Evolutionary conservation across 2,888 invertebrate genomes (phyloP).

Genomic region (Thecophora atra): DNA sequence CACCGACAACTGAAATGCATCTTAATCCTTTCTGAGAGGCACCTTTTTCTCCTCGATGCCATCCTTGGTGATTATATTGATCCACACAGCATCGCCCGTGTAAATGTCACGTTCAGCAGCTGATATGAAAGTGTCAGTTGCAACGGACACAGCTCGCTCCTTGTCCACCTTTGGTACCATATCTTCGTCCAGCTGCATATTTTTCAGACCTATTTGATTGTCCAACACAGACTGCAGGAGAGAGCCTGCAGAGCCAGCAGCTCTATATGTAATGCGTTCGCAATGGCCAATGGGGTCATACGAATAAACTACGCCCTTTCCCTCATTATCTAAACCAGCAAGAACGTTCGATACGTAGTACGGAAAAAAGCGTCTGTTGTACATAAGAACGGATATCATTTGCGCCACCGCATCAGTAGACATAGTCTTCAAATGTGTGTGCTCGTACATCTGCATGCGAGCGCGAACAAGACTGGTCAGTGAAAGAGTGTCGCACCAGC

Average conservation of each 20-base stretch:
- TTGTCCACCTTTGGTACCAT: constrained; percentile 71
- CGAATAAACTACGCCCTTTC: constrained; percentile 93
- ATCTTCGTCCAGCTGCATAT: constrained; percentile 72
- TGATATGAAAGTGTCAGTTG: constrained; percentile 96
- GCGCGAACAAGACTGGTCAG: constrained; percentile 85
- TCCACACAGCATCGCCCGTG: constrained; percentile 90
- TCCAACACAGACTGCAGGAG: constrained; percentile 94
- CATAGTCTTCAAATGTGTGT: constrained; percentile 94
- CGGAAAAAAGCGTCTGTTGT: constrained; percentile 97
- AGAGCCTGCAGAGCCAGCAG: constrained; percentile 90
- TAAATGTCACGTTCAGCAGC: constrained; percentile 98
- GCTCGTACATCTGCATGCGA: constrained; percentile 93
- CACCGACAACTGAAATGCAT: no score
- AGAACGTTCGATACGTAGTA: constrained; percentile 96
- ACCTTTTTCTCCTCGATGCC: constrained; percentile 79
- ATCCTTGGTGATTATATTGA: constrained; percentile 88
- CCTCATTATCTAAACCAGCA: constrained; percentile 92
- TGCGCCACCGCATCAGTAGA: constrained; percentile 92
- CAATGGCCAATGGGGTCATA: constrained; percentile 98
- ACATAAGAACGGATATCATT: constrained; percentile 94
- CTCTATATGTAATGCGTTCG: constrained; percentile 84
- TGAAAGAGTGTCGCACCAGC: constrained; percentile 97
- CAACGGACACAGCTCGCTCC: constrained; percentile 83
- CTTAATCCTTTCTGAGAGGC: constrained; percentile 86
- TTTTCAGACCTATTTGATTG: constrained; percentile 92